phyloP scores from a whole-genome alignment of 2,888 invertebrate genomes.

The Drosophila subquinaria region DNA sequence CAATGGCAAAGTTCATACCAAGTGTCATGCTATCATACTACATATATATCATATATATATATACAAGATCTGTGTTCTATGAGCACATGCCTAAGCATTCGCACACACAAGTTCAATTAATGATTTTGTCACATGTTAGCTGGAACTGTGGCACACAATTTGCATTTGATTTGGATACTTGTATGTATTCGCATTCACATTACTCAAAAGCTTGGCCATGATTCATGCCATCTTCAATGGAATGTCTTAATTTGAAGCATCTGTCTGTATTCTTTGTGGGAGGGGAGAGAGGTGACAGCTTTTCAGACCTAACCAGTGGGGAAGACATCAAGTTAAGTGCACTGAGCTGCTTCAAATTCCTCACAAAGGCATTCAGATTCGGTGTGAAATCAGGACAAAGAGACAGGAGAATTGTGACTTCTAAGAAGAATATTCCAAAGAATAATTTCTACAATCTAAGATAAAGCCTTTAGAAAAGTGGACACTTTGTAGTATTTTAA shows the following conservation, averaged over 20 bases:
- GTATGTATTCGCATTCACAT: slow-evolving; percentile 2
- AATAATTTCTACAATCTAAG: not conserved
- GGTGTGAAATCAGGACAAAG: not conserved
- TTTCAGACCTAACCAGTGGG: slow-evolving; percentile 2
- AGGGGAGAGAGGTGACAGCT: slow-evolving; percentile 7
- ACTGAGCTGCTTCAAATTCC: slow-evolving; percentile 34
- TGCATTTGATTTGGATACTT: slow-evolving; percentile 47
- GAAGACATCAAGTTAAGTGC: slow-evolving; percentile 16
- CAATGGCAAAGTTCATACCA: slow-evolving; percentile 75
- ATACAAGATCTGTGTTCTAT: slow-evolving; percentile 41
- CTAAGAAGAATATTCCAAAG: not conserved
- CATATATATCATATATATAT: not conserved
- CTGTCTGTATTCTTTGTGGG: slow-evolving; percentile 41
- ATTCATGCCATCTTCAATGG: slow-evolving; percentile 50
- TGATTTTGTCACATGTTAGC: slow-evolving; percentile 62
- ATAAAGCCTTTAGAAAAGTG: not conserved
- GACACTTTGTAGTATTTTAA: no score
- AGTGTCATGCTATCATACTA: slow-evolving; percentile 41
- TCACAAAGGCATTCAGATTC: not conserved
- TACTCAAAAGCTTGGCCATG: slow-evolving; percentile 48
- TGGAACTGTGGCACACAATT: slow-evolving; percentile 41
- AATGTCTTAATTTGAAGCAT: slow-evolving; percentile 76
- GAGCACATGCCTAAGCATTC: slow-evolving; percentile 37
- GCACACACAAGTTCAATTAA: slow-evolving; percentile 67
- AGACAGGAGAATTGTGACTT: not conserved